Evolutionary conservation across 2,113 vertebrate genomes (phyloP).

Genomic region (Xenotilapia leptura): DNA sequence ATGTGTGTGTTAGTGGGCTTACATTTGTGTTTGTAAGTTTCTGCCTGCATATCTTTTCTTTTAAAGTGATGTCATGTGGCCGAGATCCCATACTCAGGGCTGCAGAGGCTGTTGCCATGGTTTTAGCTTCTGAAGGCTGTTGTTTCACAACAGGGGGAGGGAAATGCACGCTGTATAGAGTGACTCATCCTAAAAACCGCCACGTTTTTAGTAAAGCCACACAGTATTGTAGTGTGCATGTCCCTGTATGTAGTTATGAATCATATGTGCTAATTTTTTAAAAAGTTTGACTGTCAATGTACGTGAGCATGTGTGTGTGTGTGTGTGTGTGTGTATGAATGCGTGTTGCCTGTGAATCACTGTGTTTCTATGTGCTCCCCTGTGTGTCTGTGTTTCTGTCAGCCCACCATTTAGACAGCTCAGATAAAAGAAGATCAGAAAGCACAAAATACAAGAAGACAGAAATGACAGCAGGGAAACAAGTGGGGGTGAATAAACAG

Average conservation of each 20-base stretch:
- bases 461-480: slow-evolving; percentile 34
- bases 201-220: slow-evolving; percentile 2
- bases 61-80: slow-evolving; percentile 39
- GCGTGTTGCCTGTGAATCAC: neutral
- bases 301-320: neutral
- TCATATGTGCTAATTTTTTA: neutral
- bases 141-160: slow-evolving; percentile 36
- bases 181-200: slow-evolving; percentile 41
- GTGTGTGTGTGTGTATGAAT: neutral
- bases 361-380: neutral
- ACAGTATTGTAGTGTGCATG: neutral
- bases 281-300: neutral
- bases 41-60: neutral
- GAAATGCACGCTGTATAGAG: slow-evolving; percentile 36
- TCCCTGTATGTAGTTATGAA: neutral
- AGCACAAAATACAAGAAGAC: slow-evolving; percentile 43
- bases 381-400: slow-evolving; percentile 19
- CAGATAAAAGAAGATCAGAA: slow-evolving; percentile 50
- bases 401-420: slow-evolving; percentile 44
- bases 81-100: slow-evolving; percentile 33
- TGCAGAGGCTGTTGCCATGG: slow-evolving; percentile 55
- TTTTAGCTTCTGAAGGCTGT: slow-evolving; percentile 39
- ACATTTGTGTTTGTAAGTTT: neutral
- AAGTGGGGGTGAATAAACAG: slow-evolving; percentile 52
- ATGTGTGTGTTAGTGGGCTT: neutral